Base-by-base conservation (phyloP, 2,113 vertebrate species). In the Heterochromis multidens region DNA sequence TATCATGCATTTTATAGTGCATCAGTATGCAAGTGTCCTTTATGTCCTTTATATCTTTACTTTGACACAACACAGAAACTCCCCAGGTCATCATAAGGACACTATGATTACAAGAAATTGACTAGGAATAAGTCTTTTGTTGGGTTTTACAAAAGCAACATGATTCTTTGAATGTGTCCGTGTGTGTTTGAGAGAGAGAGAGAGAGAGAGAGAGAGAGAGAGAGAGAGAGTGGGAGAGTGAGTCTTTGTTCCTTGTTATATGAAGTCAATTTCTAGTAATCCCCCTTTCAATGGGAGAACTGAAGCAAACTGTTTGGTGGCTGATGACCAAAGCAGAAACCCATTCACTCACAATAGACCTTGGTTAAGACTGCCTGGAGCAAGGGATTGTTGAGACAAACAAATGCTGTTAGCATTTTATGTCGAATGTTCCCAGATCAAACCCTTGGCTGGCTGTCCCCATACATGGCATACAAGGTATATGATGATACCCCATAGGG, bases 181-280 rank as follows among this genome's bases (percentile, higher is more conserved):
- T 77, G 21, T 52, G 31, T 78, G 58, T 83, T 19, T 57, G n/a
- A n/a, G n/a, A n/a, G n/a, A n/a, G n/a, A n/a, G n/a, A n/a, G n/a
- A n/a, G n/a, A n/a, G n/a, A n/a, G n/a, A n/a, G n/a, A n/a, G n/a
- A n/a, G n/a, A n/a, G n/a, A n/a, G 49, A 7, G 16, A 7, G 27
- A 58, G 11, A 17, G 46, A 6, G 90, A 13, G 43, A 31, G 67
- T 31, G 70, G 43, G 49, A 31, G 70, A 31, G 27, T 1, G 0
- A 54, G 46, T 74, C 37, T 60, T 14, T 65, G 67, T 59, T 83
- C 74, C 19, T 54, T 84, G 87, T 92, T 88, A 87, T 77, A 87
- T 59, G 57, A 82, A 93, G 88, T 92, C 92, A 92, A 93, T 92
- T 93, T 92, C 67, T 79, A 76, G 79, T 93, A 94, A 95, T 95